A percentile compares a stretch with the other conserved stretches of the same genome.
Evolutionary conservation across 2,888 invertebrate species (phyloP).

Genomic region (Dioctria rufipes): DNA sequence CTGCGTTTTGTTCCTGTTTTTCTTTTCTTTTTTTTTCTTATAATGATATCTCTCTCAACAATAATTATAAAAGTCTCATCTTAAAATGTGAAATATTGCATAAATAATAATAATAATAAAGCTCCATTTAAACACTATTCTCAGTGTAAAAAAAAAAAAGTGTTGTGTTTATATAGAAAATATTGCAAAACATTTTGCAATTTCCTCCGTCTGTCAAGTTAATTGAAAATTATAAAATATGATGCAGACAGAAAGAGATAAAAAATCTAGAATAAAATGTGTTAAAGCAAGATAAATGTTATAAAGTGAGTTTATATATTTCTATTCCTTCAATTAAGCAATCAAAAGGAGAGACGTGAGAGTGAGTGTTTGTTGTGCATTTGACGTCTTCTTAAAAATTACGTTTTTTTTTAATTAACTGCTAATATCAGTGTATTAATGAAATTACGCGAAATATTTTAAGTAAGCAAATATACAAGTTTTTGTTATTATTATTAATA

Average conservation of each 20-base stretch:
- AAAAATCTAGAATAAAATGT: not conserved
- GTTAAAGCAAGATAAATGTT: slow-evolving; percentile 15
- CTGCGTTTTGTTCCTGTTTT: slow-evolving; percentile 36
- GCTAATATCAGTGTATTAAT: too few relatives aligned
- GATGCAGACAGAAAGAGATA: slow-evolving; percentile 41
- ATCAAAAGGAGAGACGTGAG: not conserved
- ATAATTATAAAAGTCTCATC: not conserved
- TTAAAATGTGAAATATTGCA: not conserved
- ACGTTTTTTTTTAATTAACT: too few relatives aligned
- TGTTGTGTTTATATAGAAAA: not conserved
- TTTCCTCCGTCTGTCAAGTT: slow-evolving; percentile 34
- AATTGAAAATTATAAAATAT: slow-evolving; percentile 7
- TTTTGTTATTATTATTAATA: too few relatives aligned
- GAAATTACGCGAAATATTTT: too few relatives aligned
- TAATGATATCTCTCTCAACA: too few relatives aligned
- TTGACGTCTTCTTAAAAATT: too few relatives aligned
- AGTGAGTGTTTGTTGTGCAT: slow-evolving; percentile 23
- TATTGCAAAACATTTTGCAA: slow-evolving; percentile 30
- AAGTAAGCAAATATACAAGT: too few relatives aligned
- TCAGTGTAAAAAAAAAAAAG: not conserved
- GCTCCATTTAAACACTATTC: not conserved
- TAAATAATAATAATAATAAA: not conserved
- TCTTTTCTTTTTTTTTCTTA: too few relatives aligned
- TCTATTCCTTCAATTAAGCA: not conserved
- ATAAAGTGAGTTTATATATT: not conserved